Evolutionary conservation across 2,113 vertebrate genomes (phyloP).

Genomic region (Planiliza haematocheilus): DNA sequence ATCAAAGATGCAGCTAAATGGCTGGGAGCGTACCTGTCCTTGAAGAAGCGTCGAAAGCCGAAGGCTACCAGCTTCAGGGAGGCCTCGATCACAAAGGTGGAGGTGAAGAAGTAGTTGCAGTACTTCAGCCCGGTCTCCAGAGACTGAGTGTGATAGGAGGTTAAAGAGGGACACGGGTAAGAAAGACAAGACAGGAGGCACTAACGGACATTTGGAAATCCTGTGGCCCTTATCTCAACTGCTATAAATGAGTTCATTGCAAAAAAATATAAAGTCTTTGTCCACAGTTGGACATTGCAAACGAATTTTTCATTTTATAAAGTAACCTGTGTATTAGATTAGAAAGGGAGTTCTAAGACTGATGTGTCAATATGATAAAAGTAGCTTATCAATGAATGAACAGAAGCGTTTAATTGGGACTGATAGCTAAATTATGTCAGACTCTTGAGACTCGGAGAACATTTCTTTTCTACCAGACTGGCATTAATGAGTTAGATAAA

Average conservation of each 20-base stretch:
- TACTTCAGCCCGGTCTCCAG: slow-evolving; percentile 94
- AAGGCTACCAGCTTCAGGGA: slow-evolving; percentile 95
- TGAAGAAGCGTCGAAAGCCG: slow-evolving; percentile 96
- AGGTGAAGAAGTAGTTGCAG: slow-evolving; percentile 99
- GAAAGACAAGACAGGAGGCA: background rate
- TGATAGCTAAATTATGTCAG: slow-evolving; percentile 35
- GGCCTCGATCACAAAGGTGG: slow-evolving; percentile 96
- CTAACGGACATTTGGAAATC: background rate
- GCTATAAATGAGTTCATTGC: too few species aligned
- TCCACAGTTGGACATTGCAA: too few species aligned
- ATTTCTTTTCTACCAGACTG: background rate
- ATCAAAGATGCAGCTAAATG: background rate
- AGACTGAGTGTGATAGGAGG: slow-evolving; percentile 82
- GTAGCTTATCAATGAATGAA: slow-evolving; percentile 22
- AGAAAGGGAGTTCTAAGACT: too few species aligned
- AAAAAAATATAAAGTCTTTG: too few species aligned
- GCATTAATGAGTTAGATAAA: slow-evolving; percentile 12
- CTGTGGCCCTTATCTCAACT: too few species aligned
- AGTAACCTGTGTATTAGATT: too few species aligned
- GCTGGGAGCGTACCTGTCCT: slow-evolving; percentile 88
- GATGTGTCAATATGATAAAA: slow-evolving; percentile 17
- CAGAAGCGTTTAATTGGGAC: slow-evolving; percentile 46
- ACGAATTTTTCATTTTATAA: too few species aligned
- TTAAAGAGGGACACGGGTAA: slow-evolving; percentile 1
- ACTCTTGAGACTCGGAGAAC: slow-evolving; percentile 17